Base-by-base conservation (phyloP, 2,888 invertebrate genomes). In the Abscondita cerata region DNA sequence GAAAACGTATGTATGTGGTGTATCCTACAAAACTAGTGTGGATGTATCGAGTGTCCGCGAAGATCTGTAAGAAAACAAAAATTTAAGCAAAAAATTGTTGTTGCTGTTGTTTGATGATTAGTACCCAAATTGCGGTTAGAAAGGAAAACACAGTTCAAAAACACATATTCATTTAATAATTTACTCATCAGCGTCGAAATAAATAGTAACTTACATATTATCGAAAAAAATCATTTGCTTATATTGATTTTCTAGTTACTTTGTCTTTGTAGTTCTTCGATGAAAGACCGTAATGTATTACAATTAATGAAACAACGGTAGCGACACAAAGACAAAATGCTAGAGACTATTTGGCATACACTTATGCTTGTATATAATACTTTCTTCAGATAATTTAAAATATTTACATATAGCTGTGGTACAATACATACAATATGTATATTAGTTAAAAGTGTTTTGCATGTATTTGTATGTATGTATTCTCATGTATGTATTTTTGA, bases 361-460 rank as follows among this genome's bases (percentile, higher is more conserved):
- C 71, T 75, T 62, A 78, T 77, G 77, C 76, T 56, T 64, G 76
- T 74, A 73, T 74, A 74, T 78, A 77, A 75, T 79, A 76, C 72
- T 78, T 75, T n/a, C n/a, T 74, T 48, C 72, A 74, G 72, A 76
- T 62, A 68, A 52, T 65, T 70, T 62, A n/a, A 62, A 73, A 73
- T 75, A 75, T 75, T 71, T 69, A 68, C 70, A 71, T 75, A 75
- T 75, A 75, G 65, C 78, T 77, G 78, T 77, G 76, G n/a, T n/a
- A 80, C 80, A 80, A 80, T 80, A 80, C 79, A 78, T 78, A 79
- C 78, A 80, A 78, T n/a, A n/a, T n/a, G n/a, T 78, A 79, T 65
- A 61, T 59, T 69, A 62, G 70, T 61, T 65, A 62, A 20, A 66
- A 65, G 67, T 71, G 67, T 71, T 9, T 41, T 62, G 71, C 70